Evolutionary conservation across 64 coral and sea anemone species (phyloP).

Genomic region (Anthopleura sola): DNA sequence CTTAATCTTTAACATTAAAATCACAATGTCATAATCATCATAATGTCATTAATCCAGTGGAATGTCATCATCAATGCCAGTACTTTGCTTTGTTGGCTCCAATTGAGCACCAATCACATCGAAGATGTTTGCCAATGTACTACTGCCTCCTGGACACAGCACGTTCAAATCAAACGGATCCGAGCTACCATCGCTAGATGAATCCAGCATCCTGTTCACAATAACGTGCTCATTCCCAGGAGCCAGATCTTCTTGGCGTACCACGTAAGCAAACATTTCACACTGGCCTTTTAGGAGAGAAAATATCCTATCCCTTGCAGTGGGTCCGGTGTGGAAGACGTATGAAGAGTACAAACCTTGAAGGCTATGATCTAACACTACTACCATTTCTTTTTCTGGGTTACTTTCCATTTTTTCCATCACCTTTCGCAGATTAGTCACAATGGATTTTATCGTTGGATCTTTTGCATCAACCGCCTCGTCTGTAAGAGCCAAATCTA

Average conservation of each 20-base stretch:
- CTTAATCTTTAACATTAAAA: too few relatives aligned
- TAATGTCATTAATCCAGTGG: conserved; percentile 20
- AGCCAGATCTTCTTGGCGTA: conserved; percentile 25
- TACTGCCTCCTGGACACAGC: background rate
- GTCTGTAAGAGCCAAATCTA: conserved; percentile 2
- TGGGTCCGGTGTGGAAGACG: background rate
- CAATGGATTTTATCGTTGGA: background rate
- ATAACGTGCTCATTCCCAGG: conserved; percentile 21
- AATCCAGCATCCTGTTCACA: background rate
- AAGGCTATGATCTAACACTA: background rate
- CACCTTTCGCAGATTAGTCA: conserved; percentile 20
- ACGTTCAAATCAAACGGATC: background rate
- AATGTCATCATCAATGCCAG: conserved; percentile 1
- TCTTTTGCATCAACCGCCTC: background rate
- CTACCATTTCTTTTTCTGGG: background rate
- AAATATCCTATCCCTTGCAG: conserved; percentile 23
- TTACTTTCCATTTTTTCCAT: background rate
- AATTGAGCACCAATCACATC: background rate
- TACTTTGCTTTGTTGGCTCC: background rate
- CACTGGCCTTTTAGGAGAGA: background rate
- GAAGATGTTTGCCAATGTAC: background rate
- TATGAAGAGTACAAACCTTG: background rate
- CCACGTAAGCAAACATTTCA: conserved; percentile 16
- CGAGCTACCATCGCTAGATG: background rate
- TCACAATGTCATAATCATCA: background rate